A percentile compares a stretch with the other conserved stretches of the same genome.
These are phyloP conservation scores for Megaceryle maxima DNA, from an alignment of 2,113 vertebrate genomes.

Conservation along the genomic window DNA sequence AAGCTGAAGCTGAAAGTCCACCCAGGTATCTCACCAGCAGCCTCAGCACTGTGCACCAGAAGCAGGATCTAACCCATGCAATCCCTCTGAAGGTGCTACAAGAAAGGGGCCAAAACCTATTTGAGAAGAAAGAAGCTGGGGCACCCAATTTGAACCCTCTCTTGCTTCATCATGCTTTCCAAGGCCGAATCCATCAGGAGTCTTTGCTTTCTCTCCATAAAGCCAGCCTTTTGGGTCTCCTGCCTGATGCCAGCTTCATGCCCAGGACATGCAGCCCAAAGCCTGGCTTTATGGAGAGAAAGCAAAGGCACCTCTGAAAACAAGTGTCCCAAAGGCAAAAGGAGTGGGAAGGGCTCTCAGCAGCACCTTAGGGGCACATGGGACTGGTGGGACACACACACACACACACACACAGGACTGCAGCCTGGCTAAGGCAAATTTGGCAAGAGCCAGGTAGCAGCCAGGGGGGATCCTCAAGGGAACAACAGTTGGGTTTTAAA, in stretches of 20 bases:
- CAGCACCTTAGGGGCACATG: neutral
- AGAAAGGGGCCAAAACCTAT: neutral
- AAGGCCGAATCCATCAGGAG: neutral
- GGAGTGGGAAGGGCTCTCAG: neutral
- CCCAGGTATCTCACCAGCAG: too few relatives aligned
- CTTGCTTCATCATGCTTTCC: neutral
- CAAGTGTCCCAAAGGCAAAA: neutral
- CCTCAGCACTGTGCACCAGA: accelerated
- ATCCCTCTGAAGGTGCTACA: neutral
- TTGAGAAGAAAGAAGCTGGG: neutral
- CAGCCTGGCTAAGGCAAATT: neutral
- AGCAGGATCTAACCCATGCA: neutral
- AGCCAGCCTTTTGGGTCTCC: neutral
- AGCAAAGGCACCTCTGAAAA: neutral
- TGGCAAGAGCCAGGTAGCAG: neutral
- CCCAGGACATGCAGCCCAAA: neutral
- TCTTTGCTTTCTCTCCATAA: too few relatives aligned
- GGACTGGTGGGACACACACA: too few relatives aligned
- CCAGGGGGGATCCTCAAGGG: neutral
- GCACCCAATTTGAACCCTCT: neutral
- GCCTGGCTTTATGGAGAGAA: neutral
- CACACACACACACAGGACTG: neutral
- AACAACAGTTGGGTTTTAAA: neutral
- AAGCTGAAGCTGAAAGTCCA: accelerated
- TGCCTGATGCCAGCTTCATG: neutral